Evolutionary conservation across 2,888 invertebrate species (phyloP), one percentile per base, ranked within the genome.

Genomic region (Coleophora flavipennella): DNA sequence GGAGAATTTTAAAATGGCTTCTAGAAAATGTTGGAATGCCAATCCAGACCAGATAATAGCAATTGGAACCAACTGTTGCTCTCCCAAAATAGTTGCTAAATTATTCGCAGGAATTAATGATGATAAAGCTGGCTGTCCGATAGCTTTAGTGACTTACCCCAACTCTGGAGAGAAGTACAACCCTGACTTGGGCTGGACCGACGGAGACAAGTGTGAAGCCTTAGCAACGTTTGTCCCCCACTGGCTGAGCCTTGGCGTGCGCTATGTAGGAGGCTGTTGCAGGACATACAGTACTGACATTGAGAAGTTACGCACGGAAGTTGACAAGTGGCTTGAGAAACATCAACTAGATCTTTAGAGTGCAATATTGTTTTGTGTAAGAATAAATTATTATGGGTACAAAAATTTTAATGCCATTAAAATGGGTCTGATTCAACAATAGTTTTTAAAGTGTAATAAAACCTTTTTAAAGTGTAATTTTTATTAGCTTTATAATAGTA

Each of bases 231-330:
- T 90, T 67, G 88, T 95, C 0, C 78, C 87, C 0, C 88, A 89
- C 44, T 97, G 96, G 96, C 64, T 93, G 14, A 86, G 91, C 41
- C 62, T 91, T 8, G 96, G 96, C 1, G 93, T 93, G 1, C 87
- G 85, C 42, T 94, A 91, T 62, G 86, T 97, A 35, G 97, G 97
- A 11, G 96, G 97, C 1, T 98, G 97, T 62, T 98, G 97, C 72
- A 85, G 95, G 51, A 93, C 95, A 0, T 90, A 90, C 49, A 91
- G 92, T 0, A 83, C 89, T 3, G 95, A 96, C 62, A 90, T 97
- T 37, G 76, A 80, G 13, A 84, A 86, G 37, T 92, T 95, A 43
- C 51, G 54, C 14, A 47, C 44, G 13, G 50, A 68, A 52, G 68
- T 71, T 2, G 39, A 60, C 35, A 48, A 44, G 20, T 76, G 73